Evolutionary conservation across 64 coral and sea anemone genomes (phyloP), one percentile per base, ranked within the genome.

Genomic region (Pocillopora verrucosa): DNA sequence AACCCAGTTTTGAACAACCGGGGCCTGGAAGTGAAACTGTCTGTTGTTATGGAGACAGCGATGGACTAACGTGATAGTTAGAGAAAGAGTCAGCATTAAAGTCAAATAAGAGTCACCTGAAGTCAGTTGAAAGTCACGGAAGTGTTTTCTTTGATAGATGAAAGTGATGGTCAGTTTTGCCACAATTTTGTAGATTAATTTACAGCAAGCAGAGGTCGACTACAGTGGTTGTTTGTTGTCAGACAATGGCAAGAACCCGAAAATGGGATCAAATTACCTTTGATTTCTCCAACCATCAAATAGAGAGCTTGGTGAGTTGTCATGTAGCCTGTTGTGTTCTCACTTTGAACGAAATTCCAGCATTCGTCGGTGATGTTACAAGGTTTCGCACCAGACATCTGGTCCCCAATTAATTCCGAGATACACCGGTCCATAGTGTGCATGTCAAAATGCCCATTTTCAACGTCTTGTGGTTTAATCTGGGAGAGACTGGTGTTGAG

Each of bases 401-500:
- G 74, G 16, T 76, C 74, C 5, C 74, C 74, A 76, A 76, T 76
- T 15, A 76, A 76, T 17, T 76, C 74, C 74, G 74, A 76, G 74
- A 76, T 76, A 17, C 74, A 76, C 74, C 20, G 37, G 74, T 76
- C 74, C 74, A 45, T 76, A 76, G 36, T 20, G 16, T 41, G 37
- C 14, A 30, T 30, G 9, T 12, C 36, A 76, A 41, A 76, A 34
- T 0, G 13, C 37, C 3, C 10, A 6, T 1, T 51, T 34, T 41
- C 1, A 13, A 13, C 17, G 9, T 60, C 59, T 60, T 17, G 26
- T 34, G 25, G 34, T 34, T 15, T 45, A 76, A 13, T 16, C 37
- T 16, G 74, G 11, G 74, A 76, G 11, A 76, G 35, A 14, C 74
- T 76, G 35, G 11, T 51, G 74, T 45, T 37, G 35, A 76, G 36